A percentile compares a stretch with the other conserved stretches of the same genome.
phyloP scores from a whole-genome alignment of 2,888 invertebrate species.

The Zhuqinia jingwanae region DNA sequence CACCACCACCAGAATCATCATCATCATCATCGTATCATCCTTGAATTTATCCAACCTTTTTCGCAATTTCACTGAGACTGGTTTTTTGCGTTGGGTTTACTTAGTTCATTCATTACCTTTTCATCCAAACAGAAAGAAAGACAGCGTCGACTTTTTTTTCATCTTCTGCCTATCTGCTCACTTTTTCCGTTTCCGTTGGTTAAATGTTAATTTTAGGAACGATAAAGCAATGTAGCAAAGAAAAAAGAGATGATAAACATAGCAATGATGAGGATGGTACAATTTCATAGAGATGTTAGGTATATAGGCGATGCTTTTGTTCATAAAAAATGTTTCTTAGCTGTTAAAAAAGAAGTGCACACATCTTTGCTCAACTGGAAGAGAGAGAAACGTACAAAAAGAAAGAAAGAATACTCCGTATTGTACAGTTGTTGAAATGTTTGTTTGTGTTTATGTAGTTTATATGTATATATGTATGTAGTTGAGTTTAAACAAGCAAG shows the following conservation, averaged over 20 bases:
- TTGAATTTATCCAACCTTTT: background rate
- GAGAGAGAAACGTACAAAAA: background rate
- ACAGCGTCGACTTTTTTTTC: background rate
- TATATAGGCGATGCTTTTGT: background rate
- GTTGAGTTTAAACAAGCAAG: no score
- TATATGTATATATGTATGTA: no score
- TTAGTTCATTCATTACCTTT: conserved; percentile 6
- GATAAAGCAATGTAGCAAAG: conserved; percentile 1
- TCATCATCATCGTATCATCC: no score
- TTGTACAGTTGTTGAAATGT: no score
- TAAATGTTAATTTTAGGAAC: conserved; percentile 41
- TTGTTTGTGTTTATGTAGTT: no score
- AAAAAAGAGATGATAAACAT: background rate
- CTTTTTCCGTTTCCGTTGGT: conserved; percentile 40
- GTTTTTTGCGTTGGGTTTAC: background rate
- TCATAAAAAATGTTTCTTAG: no score
- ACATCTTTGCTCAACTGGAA: conserved; percentile 1
- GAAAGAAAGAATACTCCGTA: background rate
- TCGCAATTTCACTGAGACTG: conserved; percentile 17
- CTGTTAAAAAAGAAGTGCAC: no score
- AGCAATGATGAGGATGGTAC: background rate
- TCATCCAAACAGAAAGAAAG: background rate
- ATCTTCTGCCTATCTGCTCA: background rate
- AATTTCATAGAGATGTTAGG: background rate
- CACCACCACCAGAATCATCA: conserved; percentile 1